Base-by-base conservation (phyloP, 2,113 vertebrate genomes). In the Scomber japonicus region DNA sequence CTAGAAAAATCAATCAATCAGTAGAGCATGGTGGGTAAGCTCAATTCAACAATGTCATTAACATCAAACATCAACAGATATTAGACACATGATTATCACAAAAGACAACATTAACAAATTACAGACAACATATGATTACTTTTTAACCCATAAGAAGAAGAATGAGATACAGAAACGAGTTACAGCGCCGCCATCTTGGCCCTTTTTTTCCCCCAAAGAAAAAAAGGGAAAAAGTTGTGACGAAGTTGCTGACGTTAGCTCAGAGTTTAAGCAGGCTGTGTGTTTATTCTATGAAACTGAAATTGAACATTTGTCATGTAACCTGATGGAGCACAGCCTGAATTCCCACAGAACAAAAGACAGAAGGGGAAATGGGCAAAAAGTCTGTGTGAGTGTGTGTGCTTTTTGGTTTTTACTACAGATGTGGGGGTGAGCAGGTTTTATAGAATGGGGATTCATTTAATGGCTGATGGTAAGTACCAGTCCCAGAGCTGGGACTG, bases 281-380 rank as follows among this genome's bases (percentile, higher is more conserved):
- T 93, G 91, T 94, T 94, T 94, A 87, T 88, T 88, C 84, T 85
- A 21, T 49, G 78, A 81, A 82, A 73, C 71, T 78, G 84, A 92
- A 90, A 71, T 86, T 86, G 76, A 92, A 93, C 92, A 92, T 92
- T 89, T 91, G 91, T 93, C 94, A 92, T 91, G 91, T 88, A 91
- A 87, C 81, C 84, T 82, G 85, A 83, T 90, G 85, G 86, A 93
- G 86, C 75, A 0, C 24, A 89, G 84, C 87, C 88, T 51, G 62
- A 69, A 80, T 89, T 93, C 89, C 85, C 91, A 92, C 84, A 59
- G 70, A 91, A 86, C 77, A 71, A 83, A 89, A 87, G 55, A 70
- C 82, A 81, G 78, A 80, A 57, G 68, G 78, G 75, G 74, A 81
- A 86, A 85, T 66, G 57, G 63, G 69, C 55, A 70, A 70, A 79